These are phyloP conservation scores for Aproaerema taeniolella DNA, from an alignment of 2,888 invertebrate species.

Conservation along the genomic window DNA sequence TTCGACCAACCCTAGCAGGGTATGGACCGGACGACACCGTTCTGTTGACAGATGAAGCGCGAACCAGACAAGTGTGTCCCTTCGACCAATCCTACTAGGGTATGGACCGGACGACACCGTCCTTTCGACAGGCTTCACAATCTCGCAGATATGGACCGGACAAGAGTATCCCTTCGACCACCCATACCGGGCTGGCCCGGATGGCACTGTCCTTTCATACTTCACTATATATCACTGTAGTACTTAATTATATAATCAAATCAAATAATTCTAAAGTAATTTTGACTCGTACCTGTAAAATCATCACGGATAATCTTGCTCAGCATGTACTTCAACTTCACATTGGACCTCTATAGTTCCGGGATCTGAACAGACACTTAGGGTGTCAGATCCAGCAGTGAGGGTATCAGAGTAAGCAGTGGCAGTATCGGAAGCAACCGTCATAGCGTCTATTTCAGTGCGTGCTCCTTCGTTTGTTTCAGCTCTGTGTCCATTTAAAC, in stretches of 20 bases:
- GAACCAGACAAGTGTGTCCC: constrained; percentile 1
- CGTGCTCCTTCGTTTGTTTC: neutral
- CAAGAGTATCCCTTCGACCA: neutral
- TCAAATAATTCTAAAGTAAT: neutral
- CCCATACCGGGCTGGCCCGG: neutral
- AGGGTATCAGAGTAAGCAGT: neutral
- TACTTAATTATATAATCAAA: neutral
- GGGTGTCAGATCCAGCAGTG: neutral
- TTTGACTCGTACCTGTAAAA: neutral
- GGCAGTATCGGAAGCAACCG: neutral
- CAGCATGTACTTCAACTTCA: neutral
- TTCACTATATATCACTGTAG: neutral
- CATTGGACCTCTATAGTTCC: neutral
- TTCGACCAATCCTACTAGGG: neutral
- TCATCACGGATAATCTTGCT: neutral
- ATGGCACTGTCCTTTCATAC: neutral
- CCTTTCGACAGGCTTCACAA: neutral
- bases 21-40: neutral
- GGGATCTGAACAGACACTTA: neutral
- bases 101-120: neutral
- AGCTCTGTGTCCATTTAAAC: neutral
- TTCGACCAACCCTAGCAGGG: neutral
- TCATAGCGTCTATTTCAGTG: neutral
- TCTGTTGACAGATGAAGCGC: neutral
- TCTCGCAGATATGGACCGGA: neutral